A percentile compares a stretch with the other conserved stretches of the same genome.
Evolutionary conservation across 2,888 invertebrate species (phyloP).

Genomic region (Torymus tubicola): DNA sequence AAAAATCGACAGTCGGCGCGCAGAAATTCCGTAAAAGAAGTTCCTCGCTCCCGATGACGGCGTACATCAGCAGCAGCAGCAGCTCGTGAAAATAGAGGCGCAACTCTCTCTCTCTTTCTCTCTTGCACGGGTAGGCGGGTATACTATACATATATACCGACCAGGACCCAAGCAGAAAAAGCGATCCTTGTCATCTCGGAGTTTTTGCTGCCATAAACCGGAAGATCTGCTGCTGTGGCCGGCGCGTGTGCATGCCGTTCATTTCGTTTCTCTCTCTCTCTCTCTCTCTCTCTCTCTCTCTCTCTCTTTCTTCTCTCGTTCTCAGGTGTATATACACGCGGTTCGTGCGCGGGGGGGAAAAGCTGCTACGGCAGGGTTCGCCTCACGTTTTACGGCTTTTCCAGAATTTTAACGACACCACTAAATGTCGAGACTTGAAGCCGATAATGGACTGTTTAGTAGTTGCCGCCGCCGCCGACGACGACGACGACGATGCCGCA

Average conservation of each 20-base stretch:
- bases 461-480: slow-evolving; percentile 40
- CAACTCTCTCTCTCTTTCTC: neutral
- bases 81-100: slow-evolving; percentile 42
- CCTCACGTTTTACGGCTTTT: slow-evolving; percentile 72
- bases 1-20: slow-evolving; percentile 44
- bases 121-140: no score
- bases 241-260: slow-evolving; percentile 54
- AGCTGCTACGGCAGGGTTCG: slow-evolving; percentile 37
- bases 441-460: slow-evolving; percentile 67
- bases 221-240: slow-evolving; percentile 59
- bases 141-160: no score
- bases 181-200: slow-evolving; percentile 65
- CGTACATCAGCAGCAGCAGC: neutral
- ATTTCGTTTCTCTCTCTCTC: slow-evolving; percentile 31
- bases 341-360: slow-evolving; percentile 40
- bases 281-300: no score
- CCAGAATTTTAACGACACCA: slow-evolving; percentile 74
- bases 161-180: slow-evolving; percentile 57
- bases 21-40: slow-evolving; percentile 56
- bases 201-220: slow-evolving; percentile 71
- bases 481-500: slow-evolving; percentile 44
- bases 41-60: slow-evolving; percentile 41
- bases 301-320: no score
- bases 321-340: neutral
- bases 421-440: slow-evolving; percentile 66